Evolutionary conservation across 2,113 vertebrate genomes (phyloP).

Genomic region (Boleophthalmus pectinirostris): DNA sequence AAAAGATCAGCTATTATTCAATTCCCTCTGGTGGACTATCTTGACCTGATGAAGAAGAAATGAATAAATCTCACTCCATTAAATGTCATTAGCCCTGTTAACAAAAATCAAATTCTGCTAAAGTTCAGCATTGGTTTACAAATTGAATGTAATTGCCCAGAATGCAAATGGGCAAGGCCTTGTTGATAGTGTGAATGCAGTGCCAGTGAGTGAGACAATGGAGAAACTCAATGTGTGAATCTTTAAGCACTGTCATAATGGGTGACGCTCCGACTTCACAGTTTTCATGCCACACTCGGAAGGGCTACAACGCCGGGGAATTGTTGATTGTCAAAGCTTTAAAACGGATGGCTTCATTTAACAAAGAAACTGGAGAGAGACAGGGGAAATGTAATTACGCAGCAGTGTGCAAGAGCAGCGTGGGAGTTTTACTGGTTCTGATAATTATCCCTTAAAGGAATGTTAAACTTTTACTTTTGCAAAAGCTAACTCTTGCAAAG

Average conservation of each 20-base stretch:
- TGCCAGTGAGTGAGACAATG: constrained; percentile 23
- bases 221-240: constrained; percentile 36
- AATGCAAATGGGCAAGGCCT: constrained; percentile 65
- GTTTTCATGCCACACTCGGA: constrained; percentile 56
- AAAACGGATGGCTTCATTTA: constrained; percentile 65
- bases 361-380: constrained; percentile 16
- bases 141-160: constrained; percentile 75
- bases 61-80: constrained; percentile 74
- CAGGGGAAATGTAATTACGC: constrained; percentile 69
- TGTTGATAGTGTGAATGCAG: constrained; percentile 57
- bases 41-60: constrained; percentile 68
- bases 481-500: constrained; percentile 52
- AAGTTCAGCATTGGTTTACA: constrained; percentile 70
- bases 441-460: constrained; percentile 74
- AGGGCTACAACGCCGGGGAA: constrained; percentile 40
- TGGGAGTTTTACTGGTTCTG: constrained; percentile 69
- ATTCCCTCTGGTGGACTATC: constrained; percentile 59
- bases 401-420: constrained; percentile 47
- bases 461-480: constrained; percentile 65
- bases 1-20: constrained; percentile 63
- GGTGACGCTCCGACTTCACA: constrained; percentile 27
- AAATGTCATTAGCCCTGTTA: constrained; percentile 70
- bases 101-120: constrained; percentile 68
- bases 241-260: constrained; percentile 47
- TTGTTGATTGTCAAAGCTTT: constrained; percentile 58